These are phyloP conservation scores for Drosophila teissieri DNA, from an alignment of 1,140 invertebrate genomes.

Conservation along the genomic window DNA sequence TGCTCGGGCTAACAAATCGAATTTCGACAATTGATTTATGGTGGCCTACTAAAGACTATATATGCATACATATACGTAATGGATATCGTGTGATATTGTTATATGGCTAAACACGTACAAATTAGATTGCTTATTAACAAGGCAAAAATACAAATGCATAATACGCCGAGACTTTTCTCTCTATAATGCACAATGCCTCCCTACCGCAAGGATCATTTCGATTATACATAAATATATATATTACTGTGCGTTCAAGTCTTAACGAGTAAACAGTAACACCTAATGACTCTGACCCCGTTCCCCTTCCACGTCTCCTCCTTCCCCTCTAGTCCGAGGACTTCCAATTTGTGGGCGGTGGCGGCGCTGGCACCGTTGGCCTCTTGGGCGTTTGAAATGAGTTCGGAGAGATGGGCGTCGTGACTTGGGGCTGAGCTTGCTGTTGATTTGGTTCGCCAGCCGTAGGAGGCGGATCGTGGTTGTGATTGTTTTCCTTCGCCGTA, in stretches of 20 bases:
- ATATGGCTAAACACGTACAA: conserved; percentile 77
- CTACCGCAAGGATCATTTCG: conserved; percentile 36
- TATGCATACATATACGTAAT: conserved; percentile 34
- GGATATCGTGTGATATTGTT: conserved; percentile 58
- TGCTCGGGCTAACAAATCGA: conserved; percentile 45
- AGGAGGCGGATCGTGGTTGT: conserved; percentile 41
- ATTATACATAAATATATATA: conserved; percentile 46
- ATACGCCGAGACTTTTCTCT: conserved; percentile 52
- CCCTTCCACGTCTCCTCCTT: neutral
- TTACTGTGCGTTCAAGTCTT: conserved; percentile 80
- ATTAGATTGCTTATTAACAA: conserved; percentile 70
- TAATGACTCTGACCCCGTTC: conserved; percentile 51
- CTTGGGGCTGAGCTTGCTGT: conserved; percentile 43
- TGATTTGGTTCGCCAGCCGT: conserved; percentile 16
- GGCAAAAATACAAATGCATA: conserved; percentile 80
- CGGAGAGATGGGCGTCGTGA: conserved; percentile 77
- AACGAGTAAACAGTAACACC: conserved; percentile 62
- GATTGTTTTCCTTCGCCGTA: conserved; percentile 47
- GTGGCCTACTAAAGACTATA: conserved; percentile 64
- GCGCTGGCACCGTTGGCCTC: conserved; percentile 80
- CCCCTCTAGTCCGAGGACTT: conserved; percentile 56
- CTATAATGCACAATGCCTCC: conserved; percentile 46
- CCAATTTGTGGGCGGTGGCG: conserved; percentile 76
- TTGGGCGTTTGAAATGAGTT: conserved; percentile 81
- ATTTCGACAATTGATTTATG: conserved; percentile 71